Percentiles rank a stretch among this genome's conserved stretches.
Evolutionary conservation across 2,113 vertebrate genomes (phyloP).

Genomic region (Enhydra lutris): DNA sequence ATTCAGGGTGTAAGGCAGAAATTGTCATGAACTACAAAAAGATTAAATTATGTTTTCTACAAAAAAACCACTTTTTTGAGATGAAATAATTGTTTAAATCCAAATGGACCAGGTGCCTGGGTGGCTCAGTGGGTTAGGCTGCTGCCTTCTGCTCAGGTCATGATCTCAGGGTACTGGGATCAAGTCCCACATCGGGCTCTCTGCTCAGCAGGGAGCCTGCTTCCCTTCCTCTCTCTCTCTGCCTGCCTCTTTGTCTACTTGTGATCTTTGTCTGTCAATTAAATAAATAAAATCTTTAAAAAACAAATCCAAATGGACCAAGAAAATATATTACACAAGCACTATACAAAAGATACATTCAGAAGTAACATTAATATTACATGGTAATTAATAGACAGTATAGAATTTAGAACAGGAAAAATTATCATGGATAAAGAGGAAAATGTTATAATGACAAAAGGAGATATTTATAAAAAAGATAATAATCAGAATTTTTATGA

Average conservation of each 20-base stretch:
- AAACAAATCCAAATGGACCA: not conserved
- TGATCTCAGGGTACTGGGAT: no score
- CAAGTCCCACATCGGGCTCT: no score
- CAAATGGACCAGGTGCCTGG: not conserved
- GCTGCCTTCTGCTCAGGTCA: no score
- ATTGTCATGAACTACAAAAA: not conserved
- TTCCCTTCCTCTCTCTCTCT: no score
- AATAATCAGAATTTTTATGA: not conserved
- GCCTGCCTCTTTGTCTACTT: no score
- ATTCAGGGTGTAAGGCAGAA: not conserved
- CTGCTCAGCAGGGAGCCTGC: no score
- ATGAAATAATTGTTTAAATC: not conserved
- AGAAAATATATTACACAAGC: not conserved
- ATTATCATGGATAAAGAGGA: not conserved
- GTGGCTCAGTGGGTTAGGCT: no score
- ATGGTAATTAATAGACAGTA: not conserved
- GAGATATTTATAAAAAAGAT: not conserved
- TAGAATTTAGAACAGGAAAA: not conserved
- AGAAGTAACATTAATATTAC: not conserved
- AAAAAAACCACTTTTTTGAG: not conserved
- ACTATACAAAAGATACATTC: not conserved
- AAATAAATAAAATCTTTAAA: no score
- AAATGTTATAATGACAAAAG: not conserved
- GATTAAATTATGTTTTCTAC: not conserved
- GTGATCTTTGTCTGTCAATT: no score